These are phyloP conservation scores for Petrocephalus sullivani DNA, from an alignment of 2,797 vertebrate genomes.

Conservation along the genomic window DNA sequence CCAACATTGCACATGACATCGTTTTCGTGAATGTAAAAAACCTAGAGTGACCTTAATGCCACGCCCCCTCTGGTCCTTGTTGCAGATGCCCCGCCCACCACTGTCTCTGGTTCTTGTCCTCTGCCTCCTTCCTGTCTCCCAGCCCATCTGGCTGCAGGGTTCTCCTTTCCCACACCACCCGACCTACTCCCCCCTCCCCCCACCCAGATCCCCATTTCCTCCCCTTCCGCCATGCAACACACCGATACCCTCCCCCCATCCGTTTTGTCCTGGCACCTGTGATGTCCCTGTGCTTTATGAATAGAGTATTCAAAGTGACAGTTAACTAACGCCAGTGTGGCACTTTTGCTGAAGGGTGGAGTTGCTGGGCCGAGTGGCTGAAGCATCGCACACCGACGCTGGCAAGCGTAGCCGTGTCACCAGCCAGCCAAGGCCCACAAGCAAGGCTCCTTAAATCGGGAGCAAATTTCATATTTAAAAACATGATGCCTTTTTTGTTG, in stretches of 20 bases:
- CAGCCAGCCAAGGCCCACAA: neutral
- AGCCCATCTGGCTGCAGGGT: constrained; percentile 39
- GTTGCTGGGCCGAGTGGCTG: neutral
- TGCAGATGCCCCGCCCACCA: neutral
- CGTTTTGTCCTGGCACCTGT: neutral
- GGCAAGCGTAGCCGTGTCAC: neutral
- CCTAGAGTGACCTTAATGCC: neutral
- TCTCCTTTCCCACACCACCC: neutral
- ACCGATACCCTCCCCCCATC: neutral
- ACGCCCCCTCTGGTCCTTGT: neutral
- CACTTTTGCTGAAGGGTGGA: neutral
- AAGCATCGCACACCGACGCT: neutral
- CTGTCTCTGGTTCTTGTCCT: neutral
- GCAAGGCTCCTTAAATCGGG: neutral
- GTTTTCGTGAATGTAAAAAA: neutral
- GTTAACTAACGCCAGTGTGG: neutral
- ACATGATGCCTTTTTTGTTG: neutral
- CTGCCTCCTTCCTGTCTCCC: constrained; percentile 21
- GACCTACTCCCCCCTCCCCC: neutral
- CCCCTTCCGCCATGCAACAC: neutral
- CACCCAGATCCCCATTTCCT: neutral
- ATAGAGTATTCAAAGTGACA: neutral
- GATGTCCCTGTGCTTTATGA: neutral
- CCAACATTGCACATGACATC: neutral
- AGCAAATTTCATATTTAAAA: neutral